Evolutionary conservation across 2,113 vertebrate genomes (phyloP).

Genomic region (Rousettus leschenaultii): DNA sequence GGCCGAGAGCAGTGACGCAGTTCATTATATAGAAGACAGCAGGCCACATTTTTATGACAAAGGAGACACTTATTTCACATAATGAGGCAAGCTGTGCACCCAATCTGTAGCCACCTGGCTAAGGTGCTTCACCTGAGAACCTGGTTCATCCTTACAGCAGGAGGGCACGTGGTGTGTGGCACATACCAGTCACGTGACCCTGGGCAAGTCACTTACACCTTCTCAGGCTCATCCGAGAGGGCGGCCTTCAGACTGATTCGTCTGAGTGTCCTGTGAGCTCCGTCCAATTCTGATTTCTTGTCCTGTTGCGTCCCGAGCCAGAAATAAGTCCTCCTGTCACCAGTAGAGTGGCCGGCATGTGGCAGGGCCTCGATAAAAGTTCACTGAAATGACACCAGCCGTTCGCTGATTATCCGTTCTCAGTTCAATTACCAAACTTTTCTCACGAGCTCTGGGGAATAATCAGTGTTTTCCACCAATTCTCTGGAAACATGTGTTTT

Average conservation of each 20-base stretch:
- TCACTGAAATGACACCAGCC: neutral
- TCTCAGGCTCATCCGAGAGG: neutral
- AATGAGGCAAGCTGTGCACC: neutral
- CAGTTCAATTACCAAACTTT: neutral
- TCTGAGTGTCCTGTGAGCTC: neutral
- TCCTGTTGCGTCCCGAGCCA: neutral
- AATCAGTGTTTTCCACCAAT: neutral
- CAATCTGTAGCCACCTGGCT: neutral
- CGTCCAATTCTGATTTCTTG: neutral
- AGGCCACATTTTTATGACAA: neutral
- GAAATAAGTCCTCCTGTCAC: neutral
- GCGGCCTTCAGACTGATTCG: neutral
- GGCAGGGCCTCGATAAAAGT: neutral
- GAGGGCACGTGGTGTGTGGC: neutral
- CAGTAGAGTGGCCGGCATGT: rapidly evolving
- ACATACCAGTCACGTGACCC: neutral
- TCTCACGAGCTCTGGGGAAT: neutral
- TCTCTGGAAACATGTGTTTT: neutral
- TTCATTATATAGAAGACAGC: neutral
- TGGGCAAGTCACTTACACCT: neutral
- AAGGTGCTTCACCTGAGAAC: rapidly evolving
- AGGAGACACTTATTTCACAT: neutral
- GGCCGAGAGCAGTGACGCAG: neutral
- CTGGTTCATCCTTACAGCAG: neutral
- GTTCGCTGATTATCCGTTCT: neutral